These are phyloP conservation scores for Chelon auratus DNA, from an alignment of 2,797 vertebrate species.

Conservation along the genomic window DNA sequence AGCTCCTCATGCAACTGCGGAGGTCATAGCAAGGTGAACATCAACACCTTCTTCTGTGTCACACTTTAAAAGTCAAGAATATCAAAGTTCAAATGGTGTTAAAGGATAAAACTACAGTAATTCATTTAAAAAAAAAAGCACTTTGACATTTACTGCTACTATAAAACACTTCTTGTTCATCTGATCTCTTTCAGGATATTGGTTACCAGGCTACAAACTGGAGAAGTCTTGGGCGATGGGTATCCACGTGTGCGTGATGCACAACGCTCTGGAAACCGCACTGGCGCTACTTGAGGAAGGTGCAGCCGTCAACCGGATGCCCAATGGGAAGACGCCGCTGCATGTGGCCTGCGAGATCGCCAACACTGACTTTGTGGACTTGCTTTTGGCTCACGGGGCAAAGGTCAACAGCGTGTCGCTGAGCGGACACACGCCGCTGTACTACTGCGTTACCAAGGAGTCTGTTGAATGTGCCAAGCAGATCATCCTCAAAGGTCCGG, in stretches of 20 bases:
- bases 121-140: background rate
- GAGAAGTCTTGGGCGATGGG: constrained; percentile 96
- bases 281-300: constrained; percentile 88
- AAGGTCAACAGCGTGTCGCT: constrained; percentile 90
- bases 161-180: background rate
- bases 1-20: background rate
- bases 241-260: constrained; percentile 92
- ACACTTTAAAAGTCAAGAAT: too few relatives aligned
- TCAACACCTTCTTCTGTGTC: background rate
- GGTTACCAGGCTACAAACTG: constrained; percentile 94
- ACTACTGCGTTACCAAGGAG: constrained; percentile 89
- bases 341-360: constrained; percentile 92
- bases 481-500: constrained; percentile 90
- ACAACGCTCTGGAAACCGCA: constrained; percentile 90
- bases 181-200: constrained; percentile 87
- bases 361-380: constrained; percentile 86
- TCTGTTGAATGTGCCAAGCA: constrained; percentile 91
- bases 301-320: constrained; percentile 90
- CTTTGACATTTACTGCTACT: background rate
- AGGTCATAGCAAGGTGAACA: too few relatives aligned
- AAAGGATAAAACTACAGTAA: background rate
- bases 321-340: constrained; percentile 95
- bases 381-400: constrained; percentile 89
- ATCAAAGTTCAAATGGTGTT: too few relatives aligned
- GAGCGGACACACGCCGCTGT: constrained; percentile 91